Conservation (phyloP, 1,140 invertebrate species). For the Calephelis nemesis region DNA sequence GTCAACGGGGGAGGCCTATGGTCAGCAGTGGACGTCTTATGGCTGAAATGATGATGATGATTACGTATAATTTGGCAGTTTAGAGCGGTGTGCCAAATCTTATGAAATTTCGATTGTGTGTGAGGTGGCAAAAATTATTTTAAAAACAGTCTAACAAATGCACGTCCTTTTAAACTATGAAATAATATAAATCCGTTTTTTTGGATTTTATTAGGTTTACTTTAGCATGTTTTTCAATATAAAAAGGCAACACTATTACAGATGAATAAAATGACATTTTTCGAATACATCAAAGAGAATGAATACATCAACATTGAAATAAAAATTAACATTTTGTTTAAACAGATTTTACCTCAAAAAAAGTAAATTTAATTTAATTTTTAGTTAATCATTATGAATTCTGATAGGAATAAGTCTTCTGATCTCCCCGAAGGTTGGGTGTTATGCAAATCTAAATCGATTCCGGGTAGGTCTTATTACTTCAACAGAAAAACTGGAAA, state of each 20-base stretch:
- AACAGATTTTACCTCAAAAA: background rate
- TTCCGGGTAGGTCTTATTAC: slow-evolving; percentile 67
- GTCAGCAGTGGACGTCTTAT: too few relatives aligned
- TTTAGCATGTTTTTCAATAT: too few relatives aligned
- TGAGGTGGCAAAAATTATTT: too few relatives aligned
- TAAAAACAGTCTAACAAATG: too few relatives aligned
- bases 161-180: too few relatives aligned
- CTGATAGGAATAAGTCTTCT: slow-evolving; percentile 44
- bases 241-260: background rate
- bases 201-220: background rate
- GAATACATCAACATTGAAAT: slow-evolving; percentile 9
- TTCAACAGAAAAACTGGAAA: slow-evolving; percentile 69
- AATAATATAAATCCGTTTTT: background rate
- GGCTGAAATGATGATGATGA: too few relatives aligned
- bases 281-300: background rate
- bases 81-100: too few relatives aligned
- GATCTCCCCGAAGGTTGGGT: slow-evolving; percentile 64
- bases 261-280: background rate
- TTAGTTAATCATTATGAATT: slow-evolving; percentile 45
- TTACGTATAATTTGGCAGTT: too few relatives aligned
- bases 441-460: slow-evolving; percentile 64
- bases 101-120: too few relatives aligned
- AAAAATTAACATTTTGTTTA: slow-evolving; percentile 2
- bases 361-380: slow-evolving; percentile 27
- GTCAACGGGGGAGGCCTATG: too few relatives aligned